Evolutionary conservation across 2,113 vertebrate species (phyloP).

Genomic region (Nothobranchius furzeri): DNA sequence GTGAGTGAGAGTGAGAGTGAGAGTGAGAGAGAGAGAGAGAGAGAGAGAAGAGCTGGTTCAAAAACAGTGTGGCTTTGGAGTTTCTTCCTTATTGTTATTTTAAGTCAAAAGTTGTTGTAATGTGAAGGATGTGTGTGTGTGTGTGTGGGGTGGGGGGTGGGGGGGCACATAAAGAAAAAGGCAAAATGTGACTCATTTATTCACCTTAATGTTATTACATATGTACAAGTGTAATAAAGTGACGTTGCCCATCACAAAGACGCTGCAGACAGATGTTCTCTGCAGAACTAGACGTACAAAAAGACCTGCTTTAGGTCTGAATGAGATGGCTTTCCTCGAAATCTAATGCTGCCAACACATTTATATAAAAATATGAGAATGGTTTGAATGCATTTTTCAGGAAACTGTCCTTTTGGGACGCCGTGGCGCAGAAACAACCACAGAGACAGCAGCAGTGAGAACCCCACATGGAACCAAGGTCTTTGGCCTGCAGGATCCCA

Average conservation of each 20-base stretch:
- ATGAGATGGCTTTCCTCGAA: no score
- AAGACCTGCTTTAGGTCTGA: conserved; percentile 6
- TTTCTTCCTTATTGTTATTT: no score
- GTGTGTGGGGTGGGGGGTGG: no score
- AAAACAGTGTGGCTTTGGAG: no score
- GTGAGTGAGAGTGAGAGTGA: no score
- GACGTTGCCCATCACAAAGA: conserved; percentile 1
- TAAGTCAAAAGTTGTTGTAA: no score
- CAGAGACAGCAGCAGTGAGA: conserved; percentile 31
- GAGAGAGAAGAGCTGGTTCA: no score
- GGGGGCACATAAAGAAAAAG: conserved; percentile 40
- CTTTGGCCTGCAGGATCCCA: background rate
- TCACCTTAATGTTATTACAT: conserved; percentile 45
- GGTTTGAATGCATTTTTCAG: background rate
- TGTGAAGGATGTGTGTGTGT: no score
- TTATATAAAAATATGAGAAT: no score
- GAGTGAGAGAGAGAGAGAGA: no score
- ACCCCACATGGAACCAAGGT: background rate
- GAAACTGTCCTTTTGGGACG: conserved; percentile 2
- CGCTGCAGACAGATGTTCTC: no score
- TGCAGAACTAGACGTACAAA: conserved; percentile 7
- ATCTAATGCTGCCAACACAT: no score
- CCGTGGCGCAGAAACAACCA: conserved; percentile 25
- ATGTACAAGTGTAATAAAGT: conserved; percentile 62
- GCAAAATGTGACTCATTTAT: conserved; percentile 64